These are phyloP conservation scores for Drosophila pegasa DNA, from an alignment of 2,888 invertebrate genomes.

Conservation along the genomic window DNA sequence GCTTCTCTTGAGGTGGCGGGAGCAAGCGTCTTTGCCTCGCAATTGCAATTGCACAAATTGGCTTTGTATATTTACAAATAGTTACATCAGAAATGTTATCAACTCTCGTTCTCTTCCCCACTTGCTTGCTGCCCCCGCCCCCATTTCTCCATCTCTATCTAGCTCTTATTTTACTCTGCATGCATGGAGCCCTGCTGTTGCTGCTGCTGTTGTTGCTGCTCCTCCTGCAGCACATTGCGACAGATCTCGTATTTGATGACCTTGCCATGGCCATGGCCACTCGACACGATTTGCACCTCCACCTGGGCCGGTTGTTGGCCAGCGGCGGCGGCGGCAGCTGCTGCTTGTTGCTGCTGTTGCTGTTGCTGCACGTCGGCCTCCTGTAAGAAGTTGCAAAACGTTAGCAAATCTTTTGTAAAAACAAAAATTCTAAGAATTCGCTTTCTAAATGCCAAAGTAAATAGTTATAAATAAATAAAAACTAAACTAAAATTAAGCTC, in stretches of 20 bases:
- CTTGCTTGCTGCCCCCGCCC: neutral
- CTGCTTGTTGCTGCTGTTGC: constrained; percentile 75
- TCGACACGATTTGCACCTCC: constrained; percentile 74
- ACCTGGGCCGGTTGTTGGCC: constrained; percentile 79
- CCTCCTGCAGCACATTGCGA: constrained; percentile 75
- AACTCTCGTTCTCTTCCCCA: neutral
- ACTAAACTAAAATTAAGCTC: constrained; percentile 65
- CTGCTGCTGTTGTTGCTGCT: constrained; percentile 76
- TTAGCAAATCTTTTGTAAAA: constrained; percentile 34
- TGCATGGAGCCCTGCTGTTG: constrained; percentile 67
- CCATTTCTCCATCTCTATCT: neutral
- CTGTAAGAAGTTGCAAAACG: constrained; percentile 59
- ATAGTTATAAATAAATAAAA: constrained; percentile 15
- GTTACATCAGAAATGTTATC: constrained; percentile 41
- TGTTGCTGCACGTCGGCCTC: constrained; percentile 75
- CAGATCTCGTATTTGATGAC: constrained; percentile 79
- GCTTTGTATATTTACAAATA: constrained; percentile 53
- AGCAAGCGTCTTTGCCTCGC: constrained; percentile 38
- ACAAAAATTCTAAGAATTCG: neutral
- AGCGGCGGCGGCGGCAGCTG: constrained; percentile 76
- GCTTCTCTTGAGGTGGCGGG: constrained; percentile 4
- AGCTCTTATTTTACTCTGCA: constrained; percentile 45
- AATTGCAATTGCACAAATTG: constrained; percentile 58
- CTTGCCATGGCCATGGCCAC: constrained; percentile 75
- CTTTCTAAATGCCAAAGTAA: constrained; percentile 33